phyloP scores from a whole-genome alignment of 2,888 invertebrate genomes.

The Trypoxylon attenuatum region DNA sequence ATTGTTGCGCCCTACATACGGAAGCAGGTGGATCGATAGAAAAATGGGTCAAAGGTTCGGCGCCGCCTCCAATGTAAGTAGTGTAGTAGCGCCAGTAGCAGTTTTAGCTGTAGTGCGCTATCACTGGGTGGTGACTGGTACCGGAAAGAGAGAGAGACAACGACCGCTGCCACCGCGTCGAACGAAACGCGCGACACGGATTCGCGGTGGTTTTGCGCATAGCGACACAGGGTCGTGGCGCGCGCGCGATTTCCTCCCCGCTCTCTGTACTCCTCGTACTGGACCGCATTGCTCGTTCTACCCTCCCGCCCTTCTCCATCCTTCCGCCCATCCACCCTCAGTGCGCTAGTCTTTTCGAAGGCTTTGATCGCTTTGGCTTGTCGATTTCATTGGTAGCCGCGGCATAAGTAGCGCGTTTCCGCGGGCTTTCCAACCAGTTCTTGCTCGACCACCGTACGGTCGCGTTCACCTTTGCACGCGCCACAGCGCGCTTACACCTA shows the following conservation, averaged over 20 bases:
- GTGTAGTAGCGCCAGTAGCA: background rate
- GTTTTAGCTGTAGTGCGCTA: background rate
- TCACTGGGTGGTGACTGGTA: background rate
- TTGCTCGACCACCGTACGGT: conserved; percentile 61
- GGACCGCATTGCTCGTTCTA: too few relatives aligned
- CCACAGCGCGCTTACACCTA: conserved; percentile 31
- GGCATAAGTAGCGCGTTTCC: conserved; percentile 68
- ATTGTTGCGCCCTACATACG: conserved; percentile 42
- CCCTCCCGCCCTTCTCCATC: too few relatives aligned
- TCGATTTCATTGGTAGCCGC: conserved; percentile 56
- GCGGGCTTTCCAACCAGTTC: conserved; percentile 65
- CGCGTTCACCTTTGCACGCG: too few relatives aligned
- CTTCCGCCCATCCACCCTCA: conserved; percentile 21
- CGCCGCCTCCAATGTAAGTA: conserved; percentile 30
- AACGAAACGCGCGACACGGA: background rate
- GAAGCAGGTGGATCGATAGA: conserved; percentile 61
- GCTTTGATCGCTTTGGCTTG: conserved; percentile 30
- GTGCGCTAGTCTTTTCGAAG: conserved; percentile 1
- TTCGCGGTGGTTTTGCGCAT: conserved; percentile 31
- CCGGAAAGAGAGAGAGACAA: background rate
- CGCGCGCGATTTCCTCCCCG: background rate
- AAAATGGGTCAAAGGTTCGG: conserved; percentile 70
- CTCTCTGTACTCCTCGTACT: background rate
- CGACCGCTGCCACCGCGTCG: too few relatives aligned
- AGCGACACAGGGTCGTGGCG: conserved; percentile 20